Conservation (phyloP, 2,113 vertebrate species). For the Otus sunia region DNA sequence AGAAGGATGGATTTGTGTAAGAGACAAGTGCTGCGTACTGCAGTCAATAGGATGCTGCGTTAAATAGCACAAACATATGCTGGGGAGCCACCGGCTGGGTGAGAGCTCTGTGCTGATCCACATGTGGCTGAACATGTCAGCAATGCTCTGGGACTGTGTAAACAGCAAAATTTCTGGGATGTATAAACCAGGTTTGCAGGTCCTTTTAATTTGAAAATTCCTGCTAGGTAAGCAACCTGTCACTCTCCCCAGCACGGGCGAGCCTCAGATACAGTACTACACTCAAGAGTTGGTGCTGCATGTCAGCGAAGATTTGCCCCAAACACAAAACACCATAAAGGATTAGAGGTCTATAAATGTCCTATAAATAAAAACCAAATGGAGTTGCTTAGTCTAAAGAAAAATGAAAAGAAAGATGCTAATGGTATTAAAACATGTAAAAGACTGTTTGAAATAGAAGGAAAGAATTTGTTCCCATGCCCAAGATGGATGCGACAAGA, state of each 20-base stretch:
- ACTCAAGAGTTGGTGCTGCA: not conserved
- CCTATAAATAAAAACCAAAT: not conserved
- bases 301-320: not conserved
- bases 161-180: not conserved
- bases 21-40: not conserved
- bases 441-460: not conserved
- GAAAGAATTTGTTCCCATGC: not conserved
- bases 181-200: not conserved
- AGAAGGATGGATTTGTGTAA: not conserved
- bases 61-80: not conserved
- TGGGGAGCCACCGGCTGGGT: not conserved
- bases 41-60: not conserved
- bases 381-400: not conserved
- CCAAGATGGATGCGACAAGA: not conserved
- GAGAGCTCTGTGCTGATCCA: not conserved
- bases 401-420: not conserved
- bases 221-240: not conserved
- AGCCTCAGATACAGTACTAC: not conserved
- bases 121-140: accelerated
- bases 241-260: too few species aligned
- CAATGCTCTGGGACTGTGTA: not conserved
- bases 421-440: not conserved
- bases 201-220: not conserved
- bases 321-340: not conserved
- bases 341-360: not conserved